Percentiles rank a stretch among this genome's conserved stretches.
phyloP scores from a whole-genome alignment of 64 coral and sea anemone species.

The Porites lutea region DNA sequence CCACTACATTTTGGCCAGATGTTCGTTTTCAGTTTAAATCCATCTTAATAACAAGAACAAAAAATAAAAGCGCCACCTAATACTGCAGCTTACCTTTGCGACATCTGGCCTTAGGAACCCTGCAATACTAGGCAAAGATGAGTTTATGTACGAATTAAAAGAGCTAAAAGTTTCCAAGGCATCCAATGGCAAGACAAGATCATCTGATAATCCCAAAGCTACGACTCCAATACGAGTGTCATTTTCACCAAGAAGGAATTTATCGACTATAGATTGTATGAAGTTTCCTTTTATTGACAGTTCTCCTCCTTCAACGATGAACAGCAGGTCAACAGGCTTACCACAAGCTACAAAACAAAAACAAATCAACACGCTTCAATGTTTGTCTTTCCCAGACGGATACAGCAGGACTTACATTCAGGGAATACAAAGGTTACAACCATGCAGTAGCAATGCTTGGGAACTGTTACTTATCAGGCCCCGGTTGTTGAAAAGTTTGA shows the following conservation, averaged over 20 bases:
- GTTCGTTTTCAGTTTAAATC: too few relatives aligned
- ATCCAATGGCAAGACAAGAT: neutral
- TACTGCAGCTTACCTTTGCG: neutral
- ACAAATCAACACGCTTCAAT: neutral
- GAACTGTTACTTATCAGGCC: too few relatives aligned
- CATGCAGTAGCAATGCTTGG: too few relatives aligned
- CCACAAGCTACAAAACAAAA: conserved; percentile 62
- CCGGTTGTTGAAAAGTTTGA: too few relatives aligned
- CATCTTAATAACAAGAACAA: too few relatives aligned
- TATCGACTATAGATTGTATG: conserved; percentile 69
- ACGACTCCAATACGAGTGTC: neutral
- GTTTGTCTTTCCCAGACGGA: too few relatives aligned
- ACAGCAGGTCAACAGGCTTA: conserved; percentile 61
- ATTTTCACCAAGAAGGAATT: conserved; percentile 53
- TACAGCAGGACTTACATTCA: too few relatives aligned
- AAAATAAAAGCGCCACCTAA: too few relatives aligned
- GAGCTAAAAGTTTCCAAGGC: neutral
- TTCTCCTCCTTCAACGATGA: conserved; percentile 68
- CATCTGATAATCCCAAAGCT: neutral
- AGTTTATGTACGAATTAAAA: neutral
- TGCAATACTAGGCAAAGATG: neutral
- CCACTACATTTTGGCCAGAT: too few relatives aligned
- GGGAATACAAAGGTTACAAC: too few relatives aligned
- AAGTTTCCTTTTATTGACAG: conserved; percentile 59
- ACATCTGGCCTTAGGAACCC: neutral